Percentiles rank a stretch among this genome's conserved stretches.
Conservation (phyloP, 1,140 invertebrate species). For the Drosophila paulistorum region DNA sequence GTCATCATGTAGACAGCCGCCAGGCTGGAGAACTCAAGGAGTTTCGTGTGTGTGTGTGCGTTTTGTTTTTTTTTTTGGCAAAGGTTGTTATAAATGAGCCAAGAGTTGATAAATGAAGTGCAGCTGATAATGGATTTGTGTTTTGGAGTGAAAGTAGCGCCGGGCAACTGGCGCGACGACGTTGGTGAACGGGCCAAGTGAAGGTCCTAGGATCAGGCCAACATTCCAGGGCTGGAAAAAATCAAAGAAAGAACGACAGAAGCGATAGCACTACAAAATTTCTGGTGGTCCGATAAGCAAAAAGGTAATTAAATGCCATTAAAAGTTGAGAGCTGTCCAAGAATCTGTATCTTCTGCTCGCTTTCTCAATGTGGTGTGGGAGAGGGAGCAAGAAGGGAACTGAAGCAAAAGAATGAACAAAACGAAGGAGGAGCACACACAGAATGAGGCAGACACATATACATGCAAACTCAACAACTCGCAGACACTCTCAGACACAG, state of each 20-base stretch:
- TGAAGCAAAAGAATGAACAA: slow-evolving; percentile 31
- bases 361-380: slow-evolving; percentile 26
- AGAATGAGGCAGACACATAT: slow-evolving; percentile 33
- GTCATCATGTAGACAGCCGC: slow-evolving; percentile 36
- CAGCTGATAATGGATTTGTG: slow-evolving; percentile 61
- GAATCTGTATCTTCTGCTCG: slow-evolving; percentile 50
- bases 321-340: slow-evolving; percentile 57
- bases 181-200: not conserved
- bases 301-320: slow-evolving; percentile 77
- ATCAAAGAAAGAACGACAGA: slow-evolving; percentile 24
- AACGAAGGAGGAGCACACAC: slow-evolving; percentile 54
- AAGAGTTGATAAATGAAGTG: slow-evolving; percentile 71
- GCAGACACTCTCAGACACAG: slow-evolving; percentile 35
- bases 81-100: slow-evolving; percentile 67
- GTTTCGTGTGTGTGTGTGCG: slow-evolving; percentile 38
- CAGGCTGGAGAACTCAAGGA: slow-evolving; percentile 37
- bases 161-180: slow-evolving; percentile 31
- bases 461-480: slow-evolving; percentile 4
- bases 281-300: slow-evolving; percentile 71
- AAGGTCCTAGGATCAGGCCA: slow-evolving; percentile 11
- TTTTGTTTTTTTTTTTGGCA: slow-evolving; percentile 41
- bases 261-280: slow-evolving; percentile 25
- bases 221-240: slow-evolving; percentile 41
- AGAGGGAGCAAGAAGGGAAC: not conserved
- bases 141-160: slow-evolving; percentile 71